Base-by-base conservation (phyloP, 1,140 invertebrate genomes). In the Neodiprion fabricii region DNA sequence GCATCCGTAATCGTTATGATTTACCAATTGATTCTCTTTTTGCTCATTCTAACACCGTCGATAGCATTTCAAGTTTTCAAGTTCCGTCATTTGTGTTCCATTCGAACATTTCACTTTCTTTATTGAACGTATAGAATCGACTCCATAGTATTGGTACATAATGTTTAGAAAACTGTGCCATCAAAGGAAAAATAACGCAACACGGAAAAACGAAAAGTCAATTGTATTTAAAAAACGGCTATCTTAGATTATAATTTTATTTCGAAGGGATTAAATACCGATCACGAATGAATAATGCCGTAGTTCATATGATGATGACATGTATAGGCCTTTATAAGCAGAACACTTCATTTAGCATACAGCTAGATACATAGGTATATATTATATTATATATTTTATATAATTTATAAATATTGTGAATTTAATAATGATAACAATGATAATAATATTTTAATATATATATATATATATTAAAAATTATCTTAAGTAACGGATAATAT, bases 241-340 rank as follows among this genome's bases (percentile, higher is more conserved):
- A 65, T 73, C 21, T 73, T 67, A 14, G 17, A 69, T 68, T n/a
- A 74, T 66, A 47, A 73, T 48, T 72, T 61, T 49, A 76, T 70
- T 76, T 76, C 75, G 76, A 40, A 40, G 28, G 28, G 28, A 40
- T 40, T 40, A 40, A 40, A 40, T 40, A 40, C 28, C 2, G 28
- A 40, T 40, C 28, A 40, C 28, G 28, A 40, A 5, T 40, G 28
- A 40, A 40, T 40, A 40, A 40, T 5, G 28, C 28, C 28, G 28
- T 40, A 40, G 28, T 40, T 40, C 28, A 40, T 40, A 3, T 40
- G 28, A 61, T 61, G 53, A n/a, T 17, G 72, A 71, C 76, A 78
- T 73, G 75, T 78, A 75, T 86, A 87, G 84, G 85, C 84, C 84
- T 84, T 86, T 83, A 84, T 85, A 85, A 83, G 85, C 80, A 82